Conservation (phyloP, 2,113 vertebrate genomes). For the Benitochromis conjunctus region DNA sequence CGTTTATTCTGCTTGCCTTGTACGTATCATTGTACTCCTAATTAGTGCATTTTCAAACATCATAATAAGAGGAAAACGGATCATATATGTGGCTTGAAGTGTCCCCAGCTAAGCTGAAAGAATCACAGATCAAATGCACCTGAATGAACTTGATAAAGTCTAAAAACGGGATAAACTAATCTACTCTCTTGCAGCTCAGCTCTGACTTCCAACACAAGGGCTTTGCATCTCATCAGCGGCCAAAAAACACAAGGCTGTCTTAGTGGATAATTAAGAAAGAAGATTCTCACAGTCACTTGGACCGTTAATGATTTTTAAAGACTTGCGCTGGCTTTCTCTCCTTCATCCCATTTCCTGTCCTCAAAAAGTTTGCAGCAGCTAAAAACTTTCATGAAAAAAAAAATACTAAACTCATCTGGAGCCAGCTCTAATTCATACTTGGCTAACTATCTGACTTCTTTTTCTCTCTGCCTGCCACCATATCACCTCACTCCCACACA, state of each 20-base stretch:
- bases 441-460: not conserved
- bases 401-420: not conserved
- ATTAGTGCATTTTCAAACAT: not conserved
- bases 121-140: not conserved
- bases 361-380: not conserved
- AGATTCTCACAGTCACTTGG: conserved; percentile 20
- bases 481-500: not conserved
- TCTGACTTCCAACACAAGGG: conserved; percentile 12
- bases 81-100: not conserved
- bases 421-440: not conserved
- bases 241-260: conserved; percentile 16
- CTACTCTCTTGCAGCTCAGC: not conserved
- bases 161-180: not conserved
- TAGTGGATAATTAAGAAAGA: conserved; percentile 32
- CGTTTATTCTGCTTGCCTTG: not conserved
- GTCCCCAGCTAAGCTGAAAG: not conserved
- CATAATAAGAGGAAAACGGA: not conserved
- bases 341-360: not conserved
- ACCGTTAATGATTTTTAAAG: conserved; percentile 11
- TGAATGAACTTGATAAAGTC: not conserved
- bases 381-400: not conserved
- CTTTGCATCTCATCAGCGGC: conserved; percentile 44
- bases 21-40: not conserved
- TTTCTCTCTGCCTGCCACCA: not conserved
- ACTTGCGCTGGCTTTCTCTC: not conserved